Evolutionary conservation across 2,888 invertebrate species (phyloP).

Genomic region (Bimastos eiseni): DNA sequence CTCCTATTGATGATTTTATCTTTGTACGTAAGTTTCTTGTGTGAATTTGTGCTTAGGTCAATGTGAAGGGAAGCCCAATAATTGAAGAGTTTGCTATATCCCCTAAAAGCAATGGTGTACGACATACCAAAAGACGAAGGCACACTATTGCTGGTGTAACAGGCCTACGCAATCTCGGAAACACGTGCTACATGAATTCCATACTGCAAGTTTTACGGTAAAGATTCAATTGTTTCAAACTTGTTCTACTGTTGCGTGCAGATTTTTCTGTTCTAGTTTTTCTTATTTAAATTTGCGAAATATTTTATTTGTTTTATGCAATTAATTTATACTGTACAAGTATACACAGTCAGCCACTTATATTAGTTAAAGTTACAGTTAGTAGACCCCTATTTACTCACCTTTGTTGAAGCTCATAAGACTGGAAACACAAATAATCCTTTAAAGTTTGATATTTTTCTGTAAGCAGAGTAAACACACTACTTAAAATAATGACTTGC

Average conservation of each 20-base stretch:
- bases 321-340: not conserved
- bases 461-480: not conserved
- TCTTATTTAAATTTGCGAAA: not conserved
- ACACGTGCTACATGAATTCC: conserved; percentile 63
- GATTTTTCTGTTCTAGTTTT: not conserved
- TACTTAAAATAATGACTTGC: not conserved
- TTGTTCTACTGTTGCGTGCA: not conserved
- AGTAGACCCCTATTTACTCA: not conserved
- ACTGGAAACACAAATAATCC: not conserved
- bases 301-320: not conserved
- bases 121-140: conserved; percentile 41
- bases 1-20: not conserved
- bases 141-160: conserved; percentile 57
- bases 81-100: not conserved
- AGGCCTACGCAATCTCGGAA: conserved; percentile 61
- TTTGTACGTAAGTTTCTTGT: not conserved
- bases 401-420: not conserved
- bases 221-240: not conserved
- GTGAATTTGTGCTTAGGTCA: not conserved
- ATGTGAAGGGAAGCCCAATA: not conserved
- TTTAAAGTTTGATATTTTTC: not conserved
- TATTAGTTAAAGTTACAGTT: not conserved
- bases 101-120: not conserved
- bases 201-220: conserved; percentile 60
- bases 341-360: not conserved